A percentile compares a stretch with the other conserved stretches of the same genome.
Evolutionary conservation across 1,140 invertebrate species (phyloP).

Genomic region (Teleogryllus occipitalis): DNA sequence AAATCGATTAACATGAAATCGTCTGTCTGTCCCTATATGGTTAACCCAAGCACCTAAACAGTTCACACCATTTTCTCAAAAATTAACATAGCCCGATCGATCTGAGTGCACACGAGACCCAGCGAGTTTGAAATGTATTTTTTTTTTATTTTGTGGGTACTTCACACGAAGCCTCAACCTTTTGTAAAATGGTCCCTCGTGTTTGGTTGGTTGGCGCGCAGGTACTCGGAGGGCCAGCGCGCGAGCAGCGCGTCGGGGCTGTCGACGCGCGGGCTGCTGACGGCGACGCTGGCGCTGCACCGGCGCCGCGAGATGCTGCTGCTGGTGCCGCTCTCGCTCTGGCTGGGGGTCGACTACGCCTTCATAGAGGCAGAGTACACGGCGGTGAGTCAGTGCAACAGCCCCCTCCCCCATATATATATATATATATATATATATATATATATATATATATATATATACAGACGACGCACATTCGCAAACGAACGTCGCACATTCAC

Average conservation of each 20-base stretch:
- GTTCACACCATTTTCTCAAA: too few species aligned
- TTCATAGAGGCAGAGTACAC: conserved; percentile 86
- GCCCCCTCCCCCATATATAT: background rate
- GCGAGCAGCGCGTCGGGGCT: background rate
- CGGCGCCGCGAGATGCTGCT: conserved; percentile 56
- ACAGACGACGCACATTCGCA: background rate
- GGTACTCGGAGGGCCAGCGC: conserved; percentile 3
- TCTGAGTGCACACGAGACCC: too few species aligned
- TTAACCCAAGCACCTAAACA: too few species aligned
- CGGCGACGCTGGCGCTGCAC: background rate
- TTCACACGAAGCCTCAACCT: too few species aligned
- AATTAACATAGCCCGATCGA: too few species aligned
- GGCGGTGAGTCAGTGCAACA: conserved; percentile 50
- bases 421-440: background rate
- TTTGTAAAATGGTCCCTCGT: background rate
- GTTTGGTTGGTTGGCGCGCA: background rate
- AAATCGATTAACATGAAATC: too few species aligned
- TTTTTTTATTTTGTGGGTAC: too few species aligned
- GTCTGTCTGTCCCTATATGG: too few species aligned
- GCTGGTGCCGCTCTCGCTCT: conserved; percentile 85
- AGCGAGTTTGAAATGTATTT: too few species aligned
- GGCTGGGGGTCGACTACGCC: conserved; percentile 88
- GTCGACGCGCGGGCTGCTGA: background rate
- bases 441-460: background rate
- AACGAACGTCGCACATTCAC: background rate